These are phyloP conservation scores for Anabacerthia variegaticeps DNA, from an alignment of 2,797 vertebrate genomes.

Conservation along the genomic window DNA sequence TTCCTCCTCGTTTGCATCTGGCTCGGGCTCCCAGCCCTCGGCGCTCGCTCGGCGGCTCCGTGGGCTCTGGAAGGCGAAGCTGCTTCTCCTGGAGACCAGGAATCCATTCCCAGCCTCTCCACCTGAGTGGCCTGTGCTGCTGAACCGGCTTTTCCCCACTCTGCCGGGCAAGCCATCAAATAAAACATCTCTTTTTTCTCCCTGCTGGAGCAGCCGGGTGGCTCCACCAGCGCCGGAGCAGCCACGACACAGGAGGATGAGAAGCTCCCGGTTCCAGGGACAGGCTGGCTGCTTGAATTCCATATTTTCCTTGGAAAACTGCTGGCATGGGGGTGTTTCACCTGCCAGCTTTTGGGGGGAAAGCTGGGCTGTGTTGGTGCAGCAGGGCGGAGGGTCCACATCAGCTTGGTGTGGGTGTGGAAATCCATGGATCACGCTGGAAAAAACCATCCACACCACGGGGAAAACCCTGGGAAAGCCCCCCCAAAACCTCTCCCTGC, in stretches of 20 bases:
- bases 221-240: neutral
- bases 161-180: neutral
- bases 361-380: rapidly evolving
- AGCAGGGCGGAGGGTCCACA: rapidly evolving
- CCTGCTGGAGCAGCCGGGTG: rapidly evolving
- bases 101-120: neutral
- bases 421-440: neutral
- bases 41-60: neutral
- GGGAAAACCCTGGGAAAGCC: neutral
- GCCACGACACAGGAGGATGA: rapidly evolving
- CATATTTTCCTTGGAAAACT: rapidly evolving
- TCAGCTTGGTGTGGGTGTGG: rapidly evolving
- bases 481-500: neutral
- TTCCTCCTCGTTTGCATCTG: constrained; percentile 23
- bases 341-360: neutral
- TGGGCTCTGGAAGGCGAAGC: neutral
- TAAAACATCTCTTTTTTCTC: neutral
- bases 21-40: neutral
- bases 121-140: neutral
- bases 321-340: neutral
- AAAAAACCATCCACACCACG: rapidly evolving
- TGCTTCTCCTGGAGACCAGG: neutral
- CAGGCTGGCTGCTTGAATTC: neutral
- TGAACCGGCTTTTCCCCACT: neutral
- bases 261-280: neutral